Evolutionary conservation across 2,113 vertebrate species (phyloP), one percentile per base, ranked within the genome.

Genomic region (Hypomesus transpacificus): DNA sequence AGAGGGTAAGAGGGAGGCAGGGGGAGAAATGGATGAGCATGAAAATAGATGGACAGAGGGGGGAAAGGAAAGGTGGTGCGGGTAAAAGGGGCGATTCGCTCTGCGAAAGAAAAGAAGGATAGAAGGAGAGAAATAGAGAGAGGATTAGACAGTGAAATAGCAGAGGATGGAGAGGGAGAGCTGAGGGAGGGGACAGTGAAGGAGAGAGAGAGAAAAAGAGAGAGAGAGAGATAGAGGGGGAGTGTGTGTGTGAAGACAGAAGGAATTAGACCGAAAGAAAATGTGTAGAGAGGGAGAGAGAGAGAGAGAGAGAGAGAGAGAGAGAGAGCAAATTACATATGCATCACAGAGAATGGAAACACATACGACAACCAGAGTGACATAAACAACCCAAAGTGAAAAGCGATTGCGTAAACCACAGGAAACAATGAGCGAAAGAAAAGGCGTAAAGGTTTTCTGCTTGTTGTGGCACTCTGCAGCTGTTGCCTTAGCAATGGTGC

Each of bases 401-500:
- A 39, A 67, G 0, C 59, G 61, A 71, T 70, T 60, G 53, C 69
- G 26, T 69, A 20, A 75, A 79, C 39, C 0, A 20, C 21, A 16
- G 68, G 68, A 66, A 68, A 73, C 64, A 34, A 78, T 50, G 61
- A 77, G 64, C 78, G 56, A 80, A 61, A 77, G 73, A 76, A 66
- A 82, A 76, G 69, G 34, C 81, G 70, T 50, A 59, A 78, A 80
- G 75, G 59, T 71, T 81, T 66, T 80, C 81, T 82, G 87, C 85
- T 89, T 89, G 85, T 90, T 82, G 82, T 85, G 87, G 84, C 84
- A 84, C 87, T 90, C 85, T 85, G 89, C 90, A 91, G 90, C 86
- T 87, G 91, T 91, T 92, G 90, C 89, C 90, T 86, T 89, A 89
- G 90, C 86, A 84, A 91, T 92, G 88, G 86, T 92, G 89, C 90